phyloP scores from a whole-genome alignment of 2,797 vertebrate species.

The Karalla daura region DNA sequence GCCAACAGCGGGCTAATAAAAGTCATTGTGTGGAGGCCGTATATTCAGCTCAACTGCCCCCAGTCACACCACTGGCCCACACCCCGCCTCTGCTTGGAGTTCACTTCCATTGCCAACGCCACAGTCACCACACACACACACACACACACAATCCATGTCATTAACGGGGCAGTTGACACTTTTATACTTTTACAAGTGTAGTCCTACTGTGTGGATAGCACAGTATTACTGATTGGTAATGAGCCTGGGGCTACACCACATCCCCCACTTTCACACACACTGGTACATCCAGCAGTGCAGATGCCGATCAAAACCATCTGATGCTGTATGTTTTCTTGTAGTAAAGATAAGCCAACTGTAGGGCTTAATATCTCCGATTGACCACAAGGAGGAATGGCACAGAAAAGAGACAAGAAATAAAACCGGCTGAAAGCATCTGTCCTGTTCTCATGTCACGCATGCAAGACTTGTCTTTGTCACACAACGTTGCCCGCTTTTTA shows the following conservation, averaged over 20 bases:
- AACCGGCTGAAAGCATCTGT: conserved; percentile 1
- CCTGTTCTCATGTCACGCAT: conserved; percentile 9
- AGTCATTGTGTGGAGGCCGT: conserved; percentile 56
- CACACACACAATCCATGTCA: conserved; percentile 47
- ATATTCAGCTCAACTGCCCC: conserved; percentile 45
- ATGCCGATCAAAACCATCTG: too few relatives aligned
- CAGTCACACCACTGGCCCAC: conserved; percentile 25
- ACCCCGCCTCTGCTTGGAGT: conserved; percentile 62
- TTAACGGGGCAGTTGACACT: conserved; percentile 70
- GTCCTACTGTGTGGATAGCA: conserved; percentile 66
- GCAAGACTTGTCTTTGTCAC: conserved; percentile 22
- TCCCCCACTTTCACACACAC: conserved; percentile 28
- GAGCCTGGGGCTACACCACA: conserved; percentile 16
- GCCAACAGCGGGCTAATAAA: conserved; percentile 70
- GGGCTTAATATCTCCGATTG: too few relatives aligned
- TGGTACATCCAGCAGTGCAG: conserved; percentile 15
- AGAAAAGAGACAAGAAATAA: conserved; percentile 2
- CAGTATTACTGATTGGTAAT: conserved; percentile 38
- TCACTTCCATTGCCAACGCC: conserved; percentile 68
- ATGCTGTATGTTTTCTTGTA: too few relatives aligned
- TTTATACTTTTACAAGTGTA: conserved; percentile 73
- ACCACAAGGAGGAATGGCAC: background rate
- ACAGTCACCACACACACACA: conserved; percentile 34
- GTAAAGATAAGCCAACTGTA: background rate
- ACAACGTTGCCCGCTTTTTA: conserved; percentile 29